Conservation (phyloP, 2,113 vertebrate genomes). For the Scortum barcoo region DNA sequence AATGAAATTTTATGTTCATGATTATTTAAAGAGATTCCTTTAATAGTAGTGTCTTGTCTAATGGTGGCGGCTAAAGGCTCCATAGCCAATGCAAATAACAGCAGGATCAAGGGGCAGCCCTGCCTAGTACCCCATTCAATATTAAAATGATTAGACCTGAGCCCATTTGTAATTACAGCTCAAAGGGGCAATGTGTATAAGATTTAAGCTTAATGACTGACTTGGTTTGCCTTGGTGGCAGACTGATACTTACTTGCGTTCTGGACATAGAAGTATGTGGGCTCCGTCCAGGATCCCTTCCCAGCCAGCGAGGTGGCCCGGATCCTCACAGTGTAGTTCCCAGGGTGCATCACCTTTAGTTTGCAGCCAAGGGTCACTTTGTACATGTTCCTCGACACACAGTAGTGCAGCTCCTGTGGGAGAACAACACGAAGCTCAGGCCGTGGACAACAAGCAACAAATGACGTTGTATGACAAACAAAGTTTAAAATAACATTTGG, state of each 20-base stretch:
- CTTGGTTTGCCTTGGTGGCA: neutral
- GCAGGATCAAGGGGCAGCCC: too few species aligned
- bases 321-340: slow-evolving; percentile 93
- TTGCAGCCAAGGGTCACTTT: slow-evolving; percentile 85
- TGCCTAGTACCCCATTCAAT: too few species aligned
- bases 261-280: slow-evolving; percentile 90
- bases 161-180: too few species aligned
- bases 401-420: slow-evolving; percentile 88
- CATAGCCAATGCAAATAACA: too few species aligned
- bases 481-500: slow-evolving; percentile 24
- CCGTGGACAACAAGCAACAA: neutral
- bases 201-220: too few species aligned
- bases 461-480: neutral
- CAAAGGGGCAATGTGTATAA: too few species aligned
- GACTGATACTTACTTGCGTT: slow-evolving; percentile 86
- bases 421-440: neutral
- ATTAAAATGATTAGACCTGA: too few species aligned
- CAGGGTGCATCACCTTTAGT: slow-evolving; percentile 90
- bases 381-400: slow-evolving; percentile 92
- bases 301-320: slow-evolving; percentile 95
- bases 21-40: too few species aligned
- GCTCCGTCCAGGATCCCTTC: slow-evolving; percentile 95
- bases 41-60: too few species aligned
- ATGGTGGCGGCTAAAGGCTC: too few species aligned
- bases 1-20: too few species aligned